phyloP scores from a whole-genome alignment of 2,888 invertebrate genomes.

The Ectemnius continuus region DNA sequence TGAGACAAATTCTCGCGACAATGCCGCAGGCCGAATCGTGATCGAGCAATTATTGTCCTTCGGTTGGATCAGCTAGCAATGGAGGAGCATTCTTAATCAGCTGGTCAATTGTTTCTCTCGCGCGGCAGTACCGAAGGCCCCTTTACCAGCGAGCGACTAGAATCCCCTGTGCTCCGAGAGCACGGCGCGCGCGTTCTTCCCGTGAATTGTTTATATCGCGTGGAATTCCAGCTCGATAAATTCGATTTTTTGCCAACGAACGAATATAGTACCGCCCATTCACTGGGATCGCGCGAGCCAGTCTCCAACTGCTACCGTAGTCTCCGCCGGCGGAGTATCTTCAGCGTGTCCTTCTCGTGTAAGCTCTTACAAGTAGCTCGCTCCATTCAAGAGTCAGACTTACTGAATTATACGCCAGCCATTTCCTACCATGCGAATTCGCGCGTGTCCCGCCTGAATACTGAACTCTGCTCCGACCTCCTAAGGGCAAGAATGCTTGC shows the following conservation, averaged over 20 bases:
- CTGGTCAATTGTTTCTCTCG: constrained; percentile 53
- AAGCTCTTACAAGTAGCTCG: constrained; percentile 55
- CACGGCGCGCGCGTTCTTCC: constrained; percentile 23
- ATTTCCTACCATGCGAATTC: constrained; percentile 43
- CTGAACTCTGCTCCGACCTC: constrained; percentile 28
- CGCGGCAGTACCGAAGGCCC: background rate
- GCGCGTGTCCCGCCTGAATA: constrained; percentile 26
- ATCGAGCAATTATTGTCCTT: constrained; percentile 52
- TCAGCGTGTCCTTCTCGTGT: constrained; percentile 35
- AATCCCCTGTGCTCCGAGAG: background rate
- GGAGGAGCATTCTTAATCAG: constrained; percentile 49
- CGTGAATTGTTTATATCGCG: constrained; percentile 62
- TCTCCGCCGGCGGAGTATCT: constrained; percentile 24
- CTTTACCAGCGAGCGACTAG: constrained; percentile 16
- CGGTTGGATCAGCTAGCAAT: background rate
- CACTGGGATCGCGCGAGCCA: constrained; percentile 45
- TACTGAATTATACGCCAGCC: constrained; percentile 64
- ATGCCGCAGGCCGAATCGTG: constrained; percentile 30
- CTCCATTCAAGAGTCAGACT: constrained; percentile 68
- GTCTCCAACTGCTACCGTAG: constrained; percentile 6
- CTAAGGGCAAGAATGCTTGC: constrained; percentile 22
- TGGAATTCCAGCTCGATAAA: constrained; percentile 65
- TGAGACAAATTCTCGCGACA: constrained; percentile 51
- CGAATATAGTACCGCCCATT: constrained; percentile 69
- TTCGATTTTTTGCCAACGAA: constrained; percentile 62